Percentiles rank a stretch among this genome's conserved stretches.
phyloP scores from a whole-genome alignment of 2,888 invertebrate genomes.

The Andrena bicolor region DNA sequence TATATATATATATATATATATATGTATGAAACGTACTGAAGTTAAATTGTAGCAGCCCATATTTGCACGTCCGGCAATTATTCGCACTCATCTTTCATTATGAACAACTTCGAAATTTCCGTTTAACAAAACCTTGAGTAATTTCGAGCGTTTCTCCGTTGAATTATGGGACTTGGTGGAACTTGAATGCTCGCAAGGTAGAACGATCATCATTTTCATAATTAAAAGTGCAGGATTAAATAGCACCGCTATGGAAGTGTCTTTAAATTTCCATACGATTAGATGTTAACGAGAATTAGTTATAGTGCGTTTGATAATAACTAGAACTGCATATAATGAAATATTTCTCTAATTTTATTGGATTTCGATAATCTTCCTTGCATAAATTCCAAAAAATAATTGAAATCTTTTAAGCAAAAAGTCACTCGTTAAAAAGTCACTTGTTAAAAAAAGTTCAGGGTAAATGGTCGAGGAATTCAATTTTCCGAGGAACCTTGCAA shows the following conservation, averaged over 20 bases:
- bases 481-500: conserved; percentile 14
- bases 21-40: not conserved
- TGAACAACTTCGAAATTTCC: conserved; percentile 28
- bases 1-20: not conserved
- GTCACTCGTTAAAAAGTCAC: conserved; percentile 16
- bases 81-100: conserved; percentile 11
- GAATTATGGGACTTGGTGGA: not conserved
- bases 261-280: not conserved
- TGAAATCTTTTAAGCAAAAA: conserved; percentile 1
- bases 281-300: not conserved
- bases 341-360: not conserved
- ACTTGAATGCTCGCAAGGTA: not conserved
- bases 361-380: not conserved
- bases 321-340: not conserved
- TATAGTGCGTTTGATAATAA: not conserved
- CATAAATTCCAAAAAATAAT: not conserved
- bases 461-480: not conserved
- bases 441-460: no score
- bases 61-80: conserved; percentile 6
- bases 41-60: conserved; percentile 19
- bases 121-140: not conserved
- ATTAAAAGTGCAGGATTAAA: not conserved
- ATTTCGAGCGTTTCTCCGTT: not conserved
- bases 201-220: not conserved
- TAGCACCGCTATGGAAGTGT: not conserved